Evolutionary conservation across 2,797 vertebrate genomes (phyloP), one percentile per base, ranked within the genome.

Genomic region (Alcedo quadribrachys): DNA sequence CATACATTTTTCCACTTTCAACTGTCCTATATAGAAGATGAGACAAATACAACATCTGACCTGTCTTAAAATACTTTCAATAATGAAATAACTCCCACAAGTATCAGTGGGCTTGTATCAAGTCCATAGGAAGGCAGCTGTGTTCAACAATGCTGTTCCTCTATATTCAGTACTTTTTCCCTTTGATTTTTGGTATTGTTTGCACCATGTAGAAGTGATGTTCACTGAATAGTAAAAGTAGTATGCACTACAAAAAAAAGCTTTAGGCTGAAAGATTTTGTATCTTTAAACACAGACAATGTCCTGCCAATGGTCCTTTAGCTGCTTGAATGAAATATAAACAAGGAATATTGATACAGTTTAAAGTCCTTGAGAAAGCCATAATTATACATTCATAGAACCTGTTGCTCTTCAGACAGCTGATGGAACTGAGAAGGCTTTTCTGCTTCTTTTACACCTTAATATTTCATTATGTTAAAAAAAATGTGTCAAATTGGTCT

Each of bases 281-380:
- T 71, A 85, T 60, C 70, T 85, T 96, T 96, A 96, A 94, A 93
- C 71, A 92, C 55, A 91, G 91, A 95, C 85, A 70, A 70, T 76
- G 67, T 48, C 74, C 58, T 95, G 80, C 48, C 71, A 94, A 30
- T 89, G 66, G 80, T 94, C 78, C 87, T 92, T 91, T 88, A 92
- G 81, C 50, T 94, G 66, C 69, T 86, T 93, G 92, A 91, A 92
- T 87, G 80, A 97, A 97, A 97, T 91, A 69, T 32, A 90, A 91
- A 83, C 75, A 87, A 89, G 83, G 96, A 95, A 95, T 94, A 94
- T 45, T 65, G 84, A 92, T 17, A 70, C 28, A 67, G 53, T 94
- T 95, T 94, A 85, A 96, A 94, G 93, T 93, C 81, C 70, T 96
- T 89, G 91, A 96, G 94, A 96, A 96, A 96, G 25, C 45, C 40